phyloP scores from a whole-genome alignment of 1,140 invertebrate species.

The Arctopsyche grandis region DNA sequence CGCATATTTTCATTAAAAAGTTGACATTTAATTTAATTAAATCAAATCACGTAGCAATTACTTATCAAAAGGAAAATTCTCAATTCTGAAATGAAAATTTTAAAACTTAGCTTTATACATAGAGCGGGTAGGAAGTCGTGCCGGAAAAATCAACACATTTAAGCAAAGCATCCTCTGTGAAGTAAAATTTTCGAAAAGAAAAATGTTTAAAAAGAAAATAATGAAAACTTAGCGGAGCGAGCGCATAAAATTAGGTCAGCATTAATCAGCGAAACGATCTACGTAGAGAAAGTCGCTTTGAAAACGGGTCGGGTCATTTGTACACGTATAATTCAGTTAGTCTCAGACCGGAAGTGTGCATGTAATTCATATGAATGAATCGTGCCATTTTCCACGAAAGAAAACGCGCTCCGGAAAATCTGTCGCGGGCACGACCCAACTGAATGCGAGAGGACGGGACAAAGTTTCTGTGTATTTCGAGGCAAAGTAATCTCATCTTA shows the following conservation, averaged over 20 bases:
- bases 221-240: not conserved
- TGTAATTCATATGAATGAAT: not conserved
- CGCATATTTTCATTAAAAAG: too few relatives aligned
- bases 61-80: too few relatives aligned
- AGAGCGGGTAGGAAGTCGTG: too few relatives aligned
- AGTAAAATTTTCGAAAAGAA: too few relatives aligned
- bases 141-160: too few relatives aligned
- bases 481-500: conserved; percentile 25
- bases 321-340: conserved; percentile 5
- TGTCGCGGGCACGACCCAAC: not conserved
- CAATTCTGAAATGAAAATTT: too few relatives aligned
- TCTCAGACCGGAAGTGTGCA: not conserved
- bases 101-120: too few relatives aligned
- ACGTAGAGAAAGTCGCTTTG: not conserved
- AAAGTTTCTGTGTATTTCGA: conserved; percentile 20
- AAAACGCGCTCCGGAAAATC: conserved; percentile 11
- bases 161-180: too few relatives aligned
- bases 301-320: not conserved
- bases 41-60: too few relatives aligned
- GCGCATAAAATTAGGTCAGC: conserved; percentile 10
- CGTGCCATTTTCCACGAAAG: not conserved
- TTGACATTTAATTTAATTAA: too few relatives aligned
- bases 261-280: not conserved
- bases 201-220: too few relatives aligned
- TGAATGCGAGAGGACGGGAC: conserved; percentile 24